phyloP scores from a whole-genome alignment of 2,113 vertebrate genomes.

The Ploceus nigricollis region DNA sequence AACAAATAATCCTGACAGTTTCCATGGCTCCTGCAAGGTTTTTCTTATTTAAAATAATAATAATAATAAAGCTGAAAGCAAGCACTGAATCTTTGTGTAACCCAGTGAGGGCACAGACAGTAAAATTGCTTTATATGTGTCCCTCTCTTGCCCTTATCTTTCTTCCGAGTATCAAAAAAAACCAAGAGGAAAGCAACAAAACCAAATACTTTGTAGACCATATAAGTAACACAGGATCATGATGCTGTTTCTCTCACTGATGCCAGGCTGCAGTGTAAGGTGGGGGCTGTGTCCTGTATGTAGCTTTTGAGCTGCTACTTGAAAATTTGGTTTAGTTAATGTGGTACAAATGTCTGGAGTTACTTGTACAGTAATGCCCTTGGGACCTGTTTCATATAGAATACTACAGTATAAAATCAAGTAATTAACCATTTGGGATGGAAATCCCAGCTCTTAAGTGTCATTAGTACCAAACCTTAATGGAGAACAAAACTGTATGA shows the following conservation, averaged over 20 bases:
- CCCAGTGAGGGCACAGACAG: neutral
- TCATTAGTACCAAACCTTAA: neutral
- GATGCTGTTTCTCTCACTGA: neutral
- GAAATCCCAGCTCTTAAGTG: neutral
- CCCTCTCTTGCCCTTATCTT: neutral
- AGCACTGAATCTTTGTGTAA: neutral
- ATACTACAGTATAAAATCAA: neutral
- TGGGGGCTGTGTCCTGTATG: neutral
- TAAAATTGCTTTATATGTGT: neutral
- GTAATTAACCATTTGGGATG: neutral
- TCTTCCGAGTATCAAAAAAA: neutral
- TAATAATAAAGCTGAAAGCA: neutral
- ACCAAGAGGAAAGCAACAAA: neutral
- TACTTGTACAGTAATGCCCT: neutral
- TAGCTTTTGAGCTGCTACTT: neutral
- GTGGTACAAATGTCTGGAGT: neutral
- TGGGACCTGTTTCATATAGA: neutral
- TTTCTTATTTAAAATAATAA: conserved; percentile 8
- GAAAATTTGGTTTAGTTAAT: neutral
- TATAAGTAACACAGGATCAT: neutral
- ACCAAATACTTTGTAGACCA: neutral
- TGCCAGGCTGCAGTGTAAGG: neutral
- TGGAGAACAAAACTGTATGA: neutral
- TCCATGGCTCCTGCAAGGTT: neutral
- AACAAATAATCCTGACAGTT: conserved; percentile 18